Evolutionary conservation across 1,140 invertebrate species (phyloP).

Genomic region (Schlechtendalia chinensis): DNA sequence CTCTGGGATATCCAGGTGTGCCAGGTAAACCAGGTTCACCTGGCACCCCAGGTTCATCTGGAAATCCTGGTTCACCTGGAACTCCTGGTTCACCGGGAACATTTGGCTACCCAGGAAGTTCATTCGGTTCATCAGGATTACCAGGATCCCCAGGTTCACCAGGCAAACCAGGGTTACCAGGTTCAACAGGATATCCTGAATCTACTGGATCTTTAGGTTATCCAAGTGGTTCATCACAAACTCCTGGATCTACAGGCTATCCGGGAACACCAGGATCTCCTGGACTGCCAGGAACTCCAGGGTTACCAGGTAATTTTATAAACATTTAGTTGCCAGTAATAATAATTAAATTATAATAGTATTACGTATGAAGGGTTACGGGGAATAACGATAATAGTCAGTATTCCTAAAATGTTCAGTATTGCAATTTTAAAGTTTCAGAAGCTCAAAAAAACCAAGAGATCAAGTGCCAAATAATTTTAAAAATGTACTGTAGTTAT

Average conservation of each 20-base stretch:
- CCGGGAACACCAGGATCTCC: constrained; percentile 28
- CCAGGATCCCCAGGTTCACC: constrained; percentile 42
- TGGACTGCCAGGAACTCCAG: constrained; percentile 52
- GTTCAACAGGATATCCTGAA: constrained; percentile 49
- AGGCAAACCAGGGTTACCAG: constrained; percentile 48
- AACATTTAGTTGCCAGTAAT: not conserved
- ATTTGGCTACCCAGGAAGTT: constrained; percentile 49
- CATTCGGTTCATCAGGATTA: constrained; percentile 42
- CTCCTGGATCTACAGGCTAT: not conserved
- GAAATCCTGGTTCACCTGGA: constrained; percentile 11
- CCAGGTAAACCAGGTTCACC: constrained; percentile 50
- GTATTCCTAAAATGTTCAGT: no score
- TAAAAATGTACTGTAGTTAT: no score
- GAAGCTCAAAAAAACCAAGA: no score
- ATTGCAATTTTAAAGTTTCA: no score
- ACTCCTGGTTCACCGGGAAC: constrained; percentile 48
- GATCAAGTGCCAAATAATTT: no score
- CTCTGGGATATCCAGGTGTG: constrained; percentile 6
- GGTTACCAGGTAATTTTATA: constrained; percentile 37
- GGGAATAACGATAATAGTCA: no score
- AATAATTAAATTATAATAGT: no score
- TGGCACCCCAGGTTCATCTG: constrained; percentile 51
- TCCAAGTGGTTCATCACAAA: not conserved
- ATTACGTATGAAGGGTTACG: no score
- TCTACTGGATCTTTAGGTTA: constrained; percentile 48